Evolutionary conservation across 2,888 invertebrate genomes (phyloP).

Genomic region (Meganola albula): DNA sequence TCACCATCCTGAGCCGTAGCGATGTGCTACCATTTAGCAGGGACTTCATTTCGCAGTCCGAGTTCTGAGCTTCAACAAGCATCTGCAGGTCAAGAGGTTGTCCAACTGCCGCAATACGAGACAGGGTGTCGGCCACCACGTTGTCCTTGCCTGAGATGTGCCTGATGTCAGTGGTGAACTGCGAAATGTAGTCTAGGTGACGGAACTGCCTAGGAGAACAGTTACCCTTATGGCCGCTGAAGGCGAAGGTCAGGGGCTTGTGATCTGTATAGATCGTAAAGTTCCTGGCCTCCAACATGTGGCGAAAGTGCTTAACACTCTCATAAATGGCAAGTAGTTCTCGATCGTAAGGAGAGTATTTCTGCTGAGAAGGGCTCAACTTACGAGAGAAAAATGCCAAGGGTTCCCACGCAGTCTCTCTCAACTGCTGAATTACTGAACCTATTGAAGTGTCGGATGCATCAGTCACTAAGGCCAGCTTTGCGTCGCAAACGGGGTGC

Average conservation of each 20-base stretch:
- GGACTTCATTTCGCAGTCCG: no score
- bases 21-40: no score
- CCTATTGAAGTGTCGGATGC: background rate
- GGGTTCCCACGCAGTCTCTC: background rate
- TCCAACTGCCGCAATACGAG: no score
- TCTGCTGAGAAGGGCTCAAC: background rate
- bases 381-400: background rate
- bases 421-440: slow-evolving; percentile 1
- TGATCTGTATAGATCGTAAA: slow-evolving; percentile 18
- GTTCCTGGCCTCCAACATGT: slow-evolving; percentile 1
- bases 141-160: slow-evolving; percentile 17
- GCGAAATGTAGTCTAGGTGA: slow-evolving; percentile 20
- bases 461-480: slow-evolving; percentile 1
- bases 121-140: slow-evolving; percentile 20
- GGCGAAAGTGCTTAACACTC: background rate
- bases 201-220: slow-evolving; percentile 16
- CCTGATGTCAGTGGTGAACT: slow-evolving; percentile 15
- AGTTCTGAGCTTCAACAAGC: no score
- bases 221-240: slow-evolving; percentile 8
- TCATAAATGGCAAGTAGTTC: slow-evolving; percentile 1
- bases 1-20: no score
- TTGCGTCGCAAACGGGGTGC: background rate
- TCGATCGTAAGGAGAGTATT: background rate
- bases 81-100: no score
- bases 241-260: slow-evolving; percentile 15